These are phyloP conservation scores for Trogon melanurus DNA, from an alignment of 2,113 vertebrate species.

Conservation along the genomic window DNA sequence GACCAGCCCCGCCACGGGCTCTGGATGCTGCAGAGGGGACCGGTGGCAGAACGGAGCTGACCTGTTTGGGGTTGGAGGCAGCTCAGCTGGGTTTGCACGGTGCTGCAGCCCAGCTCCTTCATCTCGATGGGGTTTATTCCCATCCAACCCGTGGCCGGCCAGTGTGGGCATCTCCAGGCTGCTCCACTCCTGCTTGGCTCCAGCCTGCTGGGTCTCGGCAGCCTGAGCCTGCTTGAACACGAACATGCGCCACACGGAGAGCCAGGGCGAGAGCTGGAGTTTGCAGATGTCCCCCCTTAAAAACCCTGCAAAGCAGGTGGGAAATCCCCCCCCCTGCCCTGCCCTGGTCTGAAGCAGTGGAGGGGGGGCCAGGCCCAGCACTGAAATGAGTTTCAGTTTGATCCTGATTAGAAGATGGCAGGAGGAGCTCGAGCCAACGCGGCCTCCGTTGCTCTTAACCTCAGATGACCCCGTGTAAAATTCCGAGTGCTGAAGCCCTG, in stretches of 20 bases:
- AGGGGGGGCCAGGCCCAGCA: neutral
- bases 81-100: neutral
- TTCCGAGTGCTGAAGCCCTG: neutral
- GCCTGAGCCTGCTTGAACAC: neutral
- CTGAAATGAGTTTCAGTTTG: neutral
- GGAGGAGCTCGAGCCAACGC: neutral
- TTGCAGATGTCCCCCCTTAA: neutral
- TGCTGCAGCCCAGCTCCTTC: neutral
- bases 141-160: rapidly evolving
- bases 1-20: neutral
- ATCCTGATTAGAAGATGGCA: conserved; percentile 9
- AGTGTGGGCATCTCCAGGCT: neutral
- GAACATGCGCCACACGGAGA: rapidly evolving
- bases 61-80: rapidly evolving
- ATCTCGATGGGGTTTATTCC: neutral
- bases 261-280: neutral
- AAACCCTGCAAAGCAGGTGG: neutral
- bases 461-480: neutral
- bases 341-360: neutral
- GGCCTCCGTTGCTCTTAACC: neutral
- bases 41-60: rapidly evolving
- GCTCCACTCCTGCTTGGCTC: neutral
- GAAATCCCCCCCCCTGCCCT: neutral
- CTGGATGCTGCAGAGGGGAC: neutral
- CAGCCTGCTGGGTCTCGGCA: neutral